Evolutionary conservation across 23 tunicate species (phyloP).

Genomic region (Styela clava): DNA sequence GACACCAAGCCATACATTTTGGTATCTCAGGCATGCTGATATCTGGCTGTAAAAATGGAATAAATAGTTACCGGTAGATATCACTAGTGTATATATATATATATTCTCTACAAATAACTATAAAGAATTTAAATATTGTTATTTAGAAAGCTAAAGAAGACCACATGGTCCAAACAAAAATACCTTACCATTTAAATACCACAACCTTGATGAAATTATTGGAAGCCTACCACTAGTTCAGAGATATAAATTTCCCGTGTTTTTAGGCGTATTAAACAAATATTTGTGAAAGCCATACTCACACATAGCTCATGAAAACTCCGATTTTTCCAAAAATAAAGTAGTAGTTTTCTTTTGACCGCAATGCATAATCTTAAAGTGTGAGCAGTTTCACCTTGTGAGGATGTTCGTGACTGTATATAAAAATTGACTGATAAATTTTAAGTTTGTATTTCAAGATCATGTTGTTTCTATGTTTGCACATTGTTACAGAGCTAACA

Average conservation of each 20-base stretch:
- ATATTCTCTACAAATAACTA: no score
- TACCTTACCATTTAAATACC: no score
- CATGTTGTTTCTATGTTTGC: not conserved
- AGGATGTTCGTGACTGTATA: conserved; percentile 64
- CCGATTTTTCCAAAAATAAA: conserved; percentile 84
- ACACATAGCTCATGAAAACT: conserved; percentile 69
- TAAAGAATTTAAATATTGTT: not conserved
- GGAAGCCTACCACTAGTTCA: no score
- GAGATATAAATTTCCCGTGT: no score
- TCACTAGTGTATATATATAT: no score
- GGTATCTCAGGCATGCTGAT: conserved; percentile 62
- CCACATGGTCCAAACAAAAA: no score
- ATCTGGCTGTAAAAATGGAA: conserved; percentile 45
- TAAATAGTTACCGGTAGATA: not conserved
- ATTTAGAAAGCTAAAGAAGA: no score
- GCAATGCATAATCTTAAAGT: conserved; percentile 64
- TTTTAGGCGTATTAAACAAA: no score
- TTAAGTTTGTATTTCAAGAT: not conserved
- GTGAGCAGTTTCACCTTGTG: conserved; percentile 70
- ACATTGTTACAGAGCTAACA: not conserved
- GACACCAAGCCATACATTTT: conserved; percentile 80
- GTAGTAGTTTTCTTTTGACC: conserved; percentile 56
- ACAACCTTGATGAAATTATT: no score
- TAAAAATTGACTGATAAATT: no score
- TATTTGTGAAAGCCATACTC: no score